phyloP scores from a whole-genome alignment of 2,797 vertebrate genomes.

The Mormyrus hasselquistii region DNA sequence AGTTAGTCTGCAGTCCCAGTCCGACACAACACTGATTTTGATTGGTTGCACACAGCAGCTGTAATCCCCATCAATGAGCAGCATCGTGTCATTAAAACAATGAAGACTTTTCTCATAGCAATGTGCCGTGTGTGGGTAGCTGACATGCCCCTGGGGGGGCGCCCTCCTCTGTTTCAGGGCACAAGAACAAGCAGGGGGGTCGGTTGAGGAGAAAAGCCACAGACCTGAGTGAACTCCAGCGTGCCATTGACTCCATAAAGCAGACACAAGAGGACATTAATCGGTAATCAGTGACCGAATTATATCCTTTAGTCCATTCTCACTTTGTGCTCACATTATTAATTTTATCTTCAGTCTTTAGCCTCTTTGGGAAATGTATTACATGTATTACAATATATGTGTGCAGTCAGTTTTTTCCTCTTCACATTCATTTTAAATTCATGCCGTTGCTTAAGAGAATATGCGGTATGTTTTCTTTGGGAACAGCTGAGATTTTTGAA shows the following conservation, averaged over 20 bases:
- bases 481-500: background rate
- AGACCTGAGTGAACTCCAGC: slow-evolving; percentile 89
- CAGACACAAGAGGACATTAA: slow-evolving; percentile 92
- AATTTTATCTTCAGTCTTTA: background rate
- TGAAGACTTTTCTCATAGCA: background rate
- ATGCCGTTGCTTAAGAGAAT: background rate
- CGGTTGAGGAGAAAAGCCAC: slow-evolving; percentile 82
- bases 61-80: background rate
- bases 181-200: slow-evolving; percentile 78
- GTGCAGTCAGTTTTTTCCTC: background rate
- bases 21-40: background rate
- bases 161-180: slow-evolving; percentile 59
- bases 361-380: background rate
- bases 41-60: background rate
- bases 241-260: slow-evolving; percentile 92
- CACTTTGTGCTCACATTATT: background rate
- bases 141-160: background rate
- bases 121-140: background rate
- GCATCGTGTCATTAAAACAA: background rate
- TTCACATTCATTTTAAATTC: background rate
- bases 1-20: background rate
- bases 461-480: background rate
- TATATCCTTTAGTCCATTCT: background rate
- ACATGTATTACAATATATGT: background rate
- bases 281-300: slow-evolving; percentile 61